Conservation (phyloP, 2,888 invertebrate genomes). For the Trileptium ribeirensis region DNA sequence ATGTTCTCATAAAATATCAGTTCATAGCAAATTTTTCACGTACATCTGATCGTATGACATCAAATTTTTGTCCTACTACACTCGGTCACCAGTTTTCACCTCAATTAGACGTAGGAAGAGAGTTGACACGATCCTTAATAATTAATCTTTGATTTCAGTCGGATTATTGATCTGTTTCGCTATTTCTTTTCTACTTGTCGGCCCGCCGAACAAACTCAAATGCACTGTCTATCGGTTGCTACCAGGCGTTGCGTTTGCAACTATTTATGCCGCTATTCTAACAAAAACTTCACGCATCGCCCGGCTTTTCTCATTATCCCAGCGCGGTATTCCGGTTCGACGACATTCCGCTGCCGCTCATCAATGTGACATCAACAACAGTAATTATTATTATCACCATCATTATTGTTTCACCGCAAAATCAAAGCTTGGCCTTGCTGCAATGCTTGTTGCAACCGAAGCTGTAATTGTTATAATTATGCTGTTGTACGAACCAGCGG, state of each 20-base stretch:
- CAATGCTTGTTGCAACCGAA: conserved; percentile 77
- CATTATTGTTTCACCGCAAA: no score
- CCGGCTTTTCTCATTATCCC: conserved; percentile 91
- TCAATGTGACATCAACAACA: no score
- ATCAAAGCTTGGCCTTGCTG: conserved; percentile 69
- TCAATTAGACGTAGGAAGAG: no score
- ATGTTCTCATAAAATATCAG: no score
- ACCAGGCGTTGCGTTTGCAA: conserved; percentile 88
- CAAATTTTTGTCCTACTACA: no score
- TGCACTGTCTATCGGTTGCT: conserved; percentile 80
- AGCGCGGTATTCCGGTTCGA: conserved; percentile 77
- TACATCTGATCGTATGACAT: no score
- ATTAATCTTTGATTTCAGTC: conserved; percentile 55
- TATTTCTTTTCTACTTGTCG: conserved; percentile 81
- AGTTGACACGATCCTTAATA: no score
- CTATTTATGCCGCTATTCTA: conserved; percentile 88
- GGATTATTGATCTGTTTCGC: conserved; percentile 75
- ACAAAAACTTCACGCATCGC: conserved; percentile 96
- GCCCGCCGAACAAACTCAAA: conserved; percentile 67
- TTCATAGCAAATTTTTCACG: no score
- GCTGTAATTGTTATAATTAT: conserved; percentile 63
- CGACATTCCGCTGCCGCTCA: conserved; percentile 87
- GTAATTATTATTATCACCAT: no score
- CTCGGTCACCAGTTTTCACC: no score
- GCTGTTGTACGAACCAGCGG: conserved; percentile 59